Base-by-base conservation (phyloP, 2,888 invertebrate species). In the Petrolisthes manimaculis region DNA sequence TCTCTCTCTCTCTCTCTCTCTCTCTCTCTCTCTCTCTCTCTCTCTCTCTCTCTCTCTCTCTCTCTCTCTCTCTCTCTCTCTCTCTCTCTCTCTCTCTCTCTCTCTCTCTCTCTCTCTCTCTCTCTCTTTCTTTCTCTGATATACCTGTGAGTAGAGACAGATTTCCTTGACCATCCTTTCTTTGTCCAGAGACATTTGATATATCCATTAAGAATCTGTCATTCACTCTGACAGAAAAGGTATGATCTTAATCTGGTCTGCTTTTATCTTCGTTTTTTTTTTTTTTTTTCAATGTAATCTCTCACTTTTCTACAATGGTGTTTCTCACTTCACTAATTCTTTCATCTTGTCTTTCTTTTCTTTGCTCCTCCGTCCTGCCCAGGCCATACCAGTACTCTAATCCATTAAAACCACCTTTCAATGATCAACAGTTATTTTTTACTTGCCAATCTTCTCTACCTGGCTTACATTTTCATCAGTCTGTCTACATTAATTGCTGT, bases 41-140 rank as follows among this genome's bases (percentile, higher is more conserved):
- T 24, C 24, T 24, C 12, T 61, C 81, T 82, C 81, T 61, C 80
- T 81, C 55, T 80, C 79, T 51, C 79, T 54, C 18, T 5, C 14
- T 55, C 4, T n/a, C 12, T 12, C 67, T n/a, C 51, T 51, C 77
- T 77, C 37, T 24, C 18, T 78, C 8, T 53, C 9, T 55, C 81
- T 81, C 21, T 53, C 53, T 53, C 78, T 78, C 78, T 24, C 53
- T 78, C 8, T 53, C 51, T 55, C 81, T 81, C 21, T 61, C 21
- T 55, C 61, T 24, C 81, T 81, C 81, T 55, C 9, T 56, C 8
- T 56, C 8, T 21, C 74, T 21, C 74, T 12, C 74, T 74, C 74
- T 12, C 74, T 74, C 74, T 21, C 74, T 5, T 5, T 74, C 74
- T 74, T n/a, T 14, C 21, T 14, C 54, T 54, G 9, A 37, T 53